These are phyloP conservation scores for Naja naja DNA, from an alignment of 2,113 vertebrate species.

Conservation along the genomic window DNA sequence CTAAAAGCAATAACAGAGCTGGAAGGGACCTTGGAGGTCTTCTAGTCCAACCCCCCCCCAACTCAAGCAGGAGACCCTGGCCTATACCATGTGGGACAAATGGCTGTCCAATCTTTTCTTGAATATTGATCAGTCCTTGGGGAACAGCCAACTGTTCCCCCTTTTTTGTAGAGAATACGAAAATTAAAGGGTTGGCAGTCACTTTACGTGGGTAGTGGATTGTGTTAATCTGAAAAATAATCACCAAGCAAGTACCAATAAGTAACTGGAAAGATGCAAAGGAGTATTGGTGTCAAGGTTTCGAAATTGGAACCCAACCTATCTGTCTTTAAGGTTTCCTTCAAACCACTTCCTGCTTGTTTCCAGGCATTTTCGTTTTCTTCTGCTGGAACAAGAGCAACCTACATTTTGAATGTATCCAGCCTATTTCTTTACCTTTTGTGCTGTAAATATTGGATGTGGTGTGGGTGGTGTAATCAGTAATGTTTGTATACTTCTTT, in stretches of 20 bases:
- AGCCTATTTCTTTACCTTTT: background rate
- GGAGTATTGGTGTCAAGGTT: background rate
- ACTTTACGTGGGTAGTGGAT: background rate
- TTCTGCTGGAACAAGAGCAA: background rate
- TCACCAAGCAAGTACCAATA: background rate
- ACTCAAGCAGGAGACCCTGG: background rate
- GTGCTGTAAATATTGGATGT: background rate
- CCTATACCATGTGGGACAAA: background rate
- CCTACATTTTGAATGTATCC: background rate
- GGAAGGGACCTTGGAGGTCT: background rate
- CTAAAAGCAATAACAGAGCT: background rate
- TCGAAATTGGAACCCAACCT: background rate
- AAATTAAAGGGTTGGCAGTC: background rate
- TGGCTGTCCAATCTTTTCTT: background rate
- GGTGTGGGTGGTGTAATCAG: background rate
- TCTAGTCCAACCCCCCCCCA: background rate
- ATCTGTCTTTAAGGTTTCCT: background rate
- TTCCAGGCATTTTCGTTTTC: background rate
- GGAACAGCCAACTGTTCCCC: background rate
- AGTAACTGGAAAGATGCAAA: background rate
- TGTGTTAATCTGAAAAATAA: background rate
- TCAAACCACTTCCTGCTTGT: background rate
- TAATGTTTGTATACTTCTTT: background rate
- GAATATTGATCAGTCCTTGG: background rate
- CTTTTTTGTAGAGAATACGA: too few relatives aligned